Percentiles rank a stretch among this genome's conserved stretches.
Conservation (phyloP, 1,140 invertebrate species). For the Hesperophylax magnus region DNA sequence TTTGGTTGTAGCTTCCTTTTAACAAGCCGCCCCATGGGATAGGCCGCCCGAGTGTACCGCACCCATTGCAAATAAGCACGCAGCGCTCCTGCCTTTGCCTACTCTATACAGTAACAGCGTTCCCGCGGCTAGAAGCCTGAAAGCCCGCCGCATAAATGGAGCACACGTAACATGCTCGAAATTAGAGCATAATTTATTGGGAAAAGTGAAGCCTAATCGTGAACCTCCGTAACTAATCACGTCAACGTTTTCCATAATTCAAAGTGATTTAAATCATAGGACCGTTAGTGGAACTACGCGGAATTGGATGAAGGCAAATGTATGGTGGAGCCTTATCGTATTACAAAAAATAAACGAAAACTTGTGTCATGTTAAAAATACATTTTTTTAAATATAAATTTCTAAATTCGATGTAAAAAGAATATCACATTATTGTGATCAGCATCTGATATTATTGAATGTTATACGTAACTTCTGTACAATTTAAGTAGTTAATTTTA, state of each 20-base stretch:
- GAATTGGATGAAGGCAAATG: slow-evolving; percentile 13
- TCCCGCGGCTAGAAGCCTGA: background rate
- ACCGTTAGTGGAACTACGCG: slow-evolving; percentile 13
- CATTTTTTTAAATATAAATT: too few species aligned
- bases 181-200: slow-evolving; percentile 41
- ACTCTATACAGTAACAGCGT: background rate
- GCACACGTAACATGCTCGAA: slow-evolving; percentile 40
- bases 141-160: slow-evolving; percentile 24
- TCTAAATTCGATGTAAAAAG: too few species aligned
- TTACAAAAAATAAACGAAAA: too few species aligned
- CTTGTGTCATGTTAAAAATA: too few species aligned
- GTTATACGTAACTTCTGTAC: too few species aligned
- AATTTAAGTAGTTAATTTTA: too few species aligned
- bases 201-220: slow-evolving; percentile 38
- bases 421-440: too few species aligned
- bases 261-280: slow-evolving; percentile 43
- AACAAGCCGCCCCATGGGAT: too few species aligned
- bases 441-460: too few species aligned
- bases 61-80: too few species aligned
- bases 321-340: background rate
- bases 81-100: background rate
- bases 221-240: slow-evolving; percentile 44
- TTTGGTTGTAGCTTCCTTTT: too few species aligned
- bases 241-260: slow-evolving; percentile 43
- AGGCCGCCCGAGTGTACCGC: too few species aligned